Percentiles rank a stretch among this genome's conserved stretches.
Conservation (phyloP, 2,113 vertebrate species). For the Ramphastos sulfuratus region DNA sequence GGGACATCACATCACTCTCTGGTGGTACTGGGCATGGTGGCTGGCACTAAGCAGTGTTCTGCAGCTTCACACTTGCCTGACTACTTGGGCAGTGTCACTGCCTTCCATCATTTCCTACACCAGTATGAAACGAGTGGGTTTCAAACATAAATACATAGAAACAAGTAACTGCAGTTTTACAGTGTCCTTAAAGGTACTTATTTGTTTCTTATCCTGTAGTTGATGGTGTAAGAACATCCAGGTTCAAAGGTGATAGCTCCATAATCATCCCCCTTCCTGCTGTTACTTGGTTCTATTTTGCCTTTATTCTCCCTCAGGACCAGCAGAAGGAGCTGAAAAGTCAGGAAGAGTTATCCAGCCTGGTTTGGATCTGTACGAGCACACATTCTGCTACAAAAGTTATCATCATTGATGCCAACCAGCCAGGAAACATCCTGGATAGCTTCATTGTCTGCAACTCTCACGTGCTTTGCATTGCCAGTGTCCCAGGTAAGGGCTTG, state of each 20-base stretch:
- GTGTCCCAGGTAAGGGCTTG: constrained; percentile 86
- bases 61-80: not conserved
- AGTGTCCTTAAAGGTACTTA: not conserved
- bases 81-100: not conserved
- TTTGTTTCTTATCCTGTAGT: not conserved
- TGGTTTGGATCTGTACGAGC: constrained; percentile 98
- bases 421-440: constrained; percentile 94
- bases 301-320: constrained; percentile 76
- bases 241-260: not conserved
- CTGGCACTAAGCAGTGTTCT: not conserved
- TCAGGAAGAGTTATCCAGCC: constrained; percentile 93
- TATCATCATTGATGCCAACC: constrained; percentile 93
- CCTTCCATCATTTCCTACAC: not conserved
- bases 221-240: not conserved
- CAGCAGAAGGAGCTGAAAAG: constrained; percentile 91
- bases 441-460: constrained; percentile 94
- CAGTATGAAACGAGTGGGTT: not conserved
- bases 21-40: not conserved
- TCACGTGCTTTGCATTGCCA: constrained; percentile 92
- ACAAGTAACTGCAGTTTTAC: not conserved
- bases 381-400: constrained; percentile 92
- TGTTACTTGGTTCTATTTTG: not conserved
- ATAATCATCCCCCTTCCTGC: not conserved
- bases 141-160: not conserved
- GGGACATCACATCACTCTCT: not conserved